Evolutionary conservation across 2,797 vertebrate genomes (phyloP).

Genomic region (Xerus rutilus): DNA sequence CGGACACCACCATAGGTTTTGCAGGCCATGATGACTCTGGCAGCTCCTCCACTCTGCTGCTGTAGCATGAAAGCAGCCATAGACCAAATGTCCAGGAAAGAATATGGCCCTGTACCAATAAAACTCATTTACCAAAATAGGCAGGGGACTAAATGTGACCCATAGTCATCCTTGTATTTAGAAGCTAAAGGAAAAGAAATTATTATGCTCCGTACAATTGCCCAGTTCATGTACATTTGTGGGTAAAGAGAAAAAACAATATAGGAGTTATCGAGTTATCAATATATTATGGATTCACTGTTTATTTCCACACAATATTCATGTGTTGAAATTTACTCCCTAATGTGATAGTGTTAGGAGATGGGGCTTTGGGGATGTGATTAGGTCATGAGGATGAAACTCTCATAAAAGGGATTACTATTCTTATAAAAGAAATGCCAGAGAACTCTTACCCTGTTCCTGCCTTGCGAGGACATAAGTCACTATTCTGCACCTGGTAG

Average conservation of each 20-base stretch:
- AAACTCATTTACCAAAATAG: conserved; percentile 23
- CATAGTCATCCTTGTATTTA: not conserved
- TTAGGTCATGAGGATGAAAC: not conserved
- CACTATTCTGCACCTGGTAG: not conserved
- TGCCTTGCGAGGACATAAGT: not conserved
- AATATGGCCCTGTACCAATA: not conserved
- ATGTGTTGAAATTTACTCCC: not conserved
- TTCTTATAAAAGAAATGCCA: not conserved
- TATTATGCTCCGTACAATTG: not conserved
- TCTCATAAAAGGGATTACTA: not conserved
- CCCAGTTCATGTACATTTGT: not conserved
- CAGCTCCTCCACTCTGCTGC: not conserved
- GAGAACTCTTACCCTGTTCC: not conserved
- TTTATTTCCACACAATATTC: not conserved
- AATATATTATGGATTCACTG: not conserved
- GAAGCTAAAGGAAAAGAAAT: conserved; percentile 27
- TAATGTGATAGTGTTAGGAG: not conserved
- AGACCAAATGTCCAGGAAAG: not conserved
- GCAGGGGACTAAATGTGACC: not conserved
- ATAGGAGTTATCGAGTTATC: not conserved
- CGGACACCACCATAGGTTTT: not conserved
- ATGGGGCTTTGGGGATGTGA: not conserved
- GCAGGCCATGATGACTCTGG: not conserved
- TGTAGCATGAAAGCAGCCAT: not conserved
- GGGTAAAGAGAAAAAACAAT: not conserved